Conservation (phyloP, 2,113 vertebrate genomes). For the Naja naja region DNA sequence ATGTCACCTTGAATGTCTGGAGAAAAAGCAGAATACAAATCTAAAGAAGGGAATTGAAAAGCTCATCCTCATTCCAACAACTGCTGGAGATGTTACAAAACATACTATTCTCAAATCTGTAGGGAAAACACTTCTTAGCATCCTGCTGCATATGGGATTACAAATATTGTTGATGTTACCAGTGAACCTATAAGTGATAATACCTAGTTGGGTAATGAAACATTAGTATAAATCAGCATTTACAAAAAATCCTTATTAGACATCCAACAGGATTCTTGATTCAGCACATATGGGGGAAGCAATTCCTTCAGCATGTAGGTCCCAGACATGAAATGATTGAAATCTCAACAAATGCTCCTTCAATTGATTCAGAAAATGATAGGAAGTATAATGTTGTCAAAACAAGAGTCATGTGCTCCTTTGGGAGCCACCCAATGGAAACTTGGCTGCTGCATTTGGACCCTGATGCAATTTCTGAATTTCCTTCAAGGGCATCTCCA, state of each 20-base stretch:
- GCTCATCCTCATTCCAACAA: background rate
- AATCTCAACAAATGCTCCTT: background rate
- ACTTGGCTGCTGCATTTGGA: background rate
- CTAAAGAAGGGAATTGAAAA: background rate
- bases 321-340: background rate
- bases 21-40: background rate
- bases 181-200: background rate
- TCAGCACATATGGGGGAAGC: background rate
- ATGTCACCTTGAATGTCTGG: background rate
- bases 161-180: background rate
- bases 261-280: background rate
- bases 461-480: background rate
- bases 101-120: background rate
- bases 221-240: background rate
- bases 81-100: background rate
- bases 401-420: background rate
- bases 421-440: background rate
- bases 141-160: background rate
- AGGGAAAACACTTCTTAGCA: background rate
- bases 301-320: background rate
- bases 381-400: background rate
- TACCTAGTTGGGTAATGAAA: background rate
- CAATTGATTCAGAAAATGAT: background rate
- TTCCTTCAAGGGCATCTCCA: background rate
- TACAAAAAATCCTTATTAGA: background rate